Base-by-base conservation (phyloP, 92 coral and sea anemone species). In the Phenganax subtilis region DNA sequence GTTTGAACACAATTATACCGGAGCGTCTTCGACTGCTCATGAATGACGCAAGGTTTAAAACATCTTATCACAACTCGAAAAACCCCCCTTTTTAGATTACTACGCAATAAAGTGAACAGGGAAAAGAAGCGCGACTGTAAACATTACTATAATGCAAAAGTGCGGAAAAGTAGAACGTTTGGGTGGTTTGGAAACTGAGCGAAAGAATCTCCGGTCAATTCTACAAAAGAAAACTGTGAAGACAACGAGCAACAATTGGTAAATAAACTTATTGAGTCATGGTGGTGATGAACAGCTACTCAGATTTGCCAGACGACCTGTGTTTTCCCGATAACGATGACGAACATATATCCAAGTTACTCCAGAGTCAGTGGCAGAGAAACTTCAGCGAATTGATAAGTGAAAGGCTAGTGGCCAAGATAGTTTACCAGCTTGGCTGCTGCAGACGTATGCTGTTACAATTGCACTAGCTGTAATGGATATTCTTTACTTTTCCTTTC, bases 1-100 rank as follows among this genome's bases (percentile, higher is more conserved):
- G 79, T 27, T 69, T 88, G 65, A 83, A 88, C 60, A 88, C 86
- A 75, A 88, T 88, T 61, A 85, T 85, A 87, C 91, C 91, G 37
- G 82, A 30, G n/a, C 91, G 85, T 10, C 52, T 69, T 67, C 47
- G 85, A 82, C 17, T 58, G 85, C 51, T 77, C 77, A 61, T 70
- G 85, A 77, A 53, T 81, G 51, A 81, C 72, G 59, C 55, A 75
- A 71, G 65, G 55, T 44, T 51, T 82, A 9, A 82, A 71, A 71
- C 71, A 59, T 27, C 74, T 82, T 66, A 82, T 83, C 60, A 72
- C 86, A 10, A 44, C 80, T 62, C 73, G 81, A n/a, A 57, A 83
- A 58, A 83, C 30, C 37, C 64, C 51, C 65, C 81, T 83, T 47
- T 83, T 75, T 53, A 75, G 64, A 61, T 27, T 57, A 54, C 59